Percentiles rank a stretch among this genome's conserved stretches.
phyloP scores from a whole-genome alignment of 2,113 vertebrate genomes.

The Oryzias javanicus region DNA sequence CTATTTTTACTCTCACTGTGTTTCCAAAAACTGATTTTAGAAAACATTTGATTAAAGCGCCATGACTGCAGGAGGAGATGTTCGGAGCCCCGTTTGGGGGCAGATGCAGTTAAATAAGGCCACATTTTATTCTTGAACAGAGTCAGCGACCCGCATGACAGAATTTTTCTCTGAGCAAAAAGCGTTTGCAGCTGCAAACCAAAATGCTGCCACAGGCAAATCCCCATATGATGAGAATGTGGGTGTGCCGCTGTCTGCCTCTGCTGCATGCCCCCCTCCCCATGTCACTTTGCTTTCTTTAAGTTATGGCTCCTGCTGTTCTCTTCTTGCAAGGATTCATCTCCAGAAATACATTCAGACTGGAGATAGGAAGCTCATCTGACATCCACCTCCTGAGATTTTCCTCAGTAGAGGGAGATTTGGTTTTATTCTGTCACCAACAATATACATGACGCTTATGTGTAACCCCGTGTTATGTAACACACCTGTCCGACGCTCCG shows the following conservation, averaged over 20 bases:
- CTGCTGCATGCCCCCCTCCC: constrained; percentile 4
- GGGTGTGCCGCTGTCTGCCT: constrained; percentile 1
- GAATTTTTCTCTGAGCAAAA: constrained; percentile 25
- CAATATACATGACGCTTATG: background rate
- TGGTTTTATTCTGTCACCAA: constrained; percentile 10
- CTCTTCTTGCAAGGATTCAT: constrained; percentile 3
- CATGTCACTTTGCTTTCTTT: constrained; percentile 16
- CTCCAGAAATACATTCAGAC: constrained; percentile 13
- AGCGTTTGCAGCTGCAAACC: constrained; percentile 23
- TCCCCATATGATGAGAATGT: constrained; percentile 12
- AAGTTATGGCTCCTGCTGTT: constrained; percentile 9
- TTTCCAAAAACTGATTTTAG: background rate
- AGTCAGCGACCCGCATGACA: constrained; percentile 21
- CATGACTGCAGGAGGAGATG: background rate
- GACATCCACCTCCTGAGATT: constrained; percentile 9
- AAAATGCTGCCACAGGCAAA: constrained; percentile 19
- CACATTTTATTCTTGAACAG: constrained; percentile 15
- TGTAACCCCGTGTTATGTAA: background rate
- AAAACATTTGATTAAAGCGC: background rate
- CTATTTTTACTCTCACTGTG: background rate
- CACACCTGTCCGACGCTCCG: constrained; percentile 1
- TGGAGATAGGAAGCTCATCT: constrained; percentile 2
- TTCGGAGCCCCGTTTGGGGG: background rate
- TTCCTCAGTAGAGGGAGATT: background rate
- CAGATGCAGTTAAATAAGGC: background rate